These are phyloP conservation scores for Ophiodon elongatus DNA, from an alignment of 2,113 vertebrate genomes.

Conservation along the genomic window DNA sequence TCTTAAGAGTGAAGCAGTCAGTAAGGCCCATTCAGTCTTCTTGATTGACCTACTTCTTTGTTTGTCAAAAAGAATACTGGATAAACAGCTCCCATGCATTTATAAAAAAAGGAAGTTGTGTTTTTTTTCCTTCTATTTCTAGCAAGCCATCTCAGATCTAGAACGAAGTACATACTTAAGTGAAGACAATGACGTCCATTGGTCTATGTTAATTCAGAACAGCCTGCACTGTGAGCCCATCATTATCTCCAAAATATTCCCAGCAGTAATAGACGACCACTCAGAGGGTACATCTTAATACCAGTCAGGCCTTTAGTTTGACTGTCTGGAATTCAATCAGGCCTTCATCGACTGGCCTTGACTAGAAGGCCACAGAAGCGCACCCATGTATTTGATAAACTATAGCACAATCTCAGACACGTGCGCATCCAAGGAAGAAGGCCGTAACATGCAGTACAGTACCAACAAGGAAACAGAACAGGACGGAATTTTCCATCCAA, in stretches of 20 bases:
- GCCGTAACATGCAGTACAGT: constrained; percentile 53
- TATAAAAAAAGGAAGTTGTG: neutral
- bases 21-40: neutral
- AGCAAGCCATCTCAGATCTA: constrained; percentile 8
- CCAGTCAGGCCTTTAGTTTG: constrained; percentile 20
- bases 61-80: neutral
- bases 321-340: constrained; percentile 25
- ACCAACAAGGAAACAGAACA: constrained; percentile 59
- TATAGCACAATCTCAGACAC: constrained; percentile 41
- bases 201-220: constrained; percentile 40
- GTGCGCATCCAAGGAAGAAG: constrained; percentile 24
- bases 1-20: neutral
- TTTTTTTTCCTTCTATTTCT: constrained; percentile 4
- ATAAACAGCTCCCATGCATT: neutral
- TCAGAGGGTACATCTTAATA: constrained; percentile 24
- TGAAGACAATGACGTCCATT: constrained; percentile 32
- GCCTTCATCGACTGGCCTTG: constrained; percentile 25
- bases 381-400: constrained; percentile 12
- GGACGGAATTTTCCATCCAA: constrained; percentile 85
- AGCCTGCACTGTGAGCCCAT: constrained; percentile 15
- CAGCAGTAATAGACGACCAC: neutral
- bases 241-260: constrained; percentile 33
- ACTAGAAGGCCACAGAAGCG: constrained; percentile 38
- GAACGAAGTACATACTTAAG: neutral
- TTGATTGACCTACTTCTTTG: neutral